Evolutionary conservation across 2,888 invertebrate species (phyloP).

Genomic region (Scaeva pyrastri): DNA sequence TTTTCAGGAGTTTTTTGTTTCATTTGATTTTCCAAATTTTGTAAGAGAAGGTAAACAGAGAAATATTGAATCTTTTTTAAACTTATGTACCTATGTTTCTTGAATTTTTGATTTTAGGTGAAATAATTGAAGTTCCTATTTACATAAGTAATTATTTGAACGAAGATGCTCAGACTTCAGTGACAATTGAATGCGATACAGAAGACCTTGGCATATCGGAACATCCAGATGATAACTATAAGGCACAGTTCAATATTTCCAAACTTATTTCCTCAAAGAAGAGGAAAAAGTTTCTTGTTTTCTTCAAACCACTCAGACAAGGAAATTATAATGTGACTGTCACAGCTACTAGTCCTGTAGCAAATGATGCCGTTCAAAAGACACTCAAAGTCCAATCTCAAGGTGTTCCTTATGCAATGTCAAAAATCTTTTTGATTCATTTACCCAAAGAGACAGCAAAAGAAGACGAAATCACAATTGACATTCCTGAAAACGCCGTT

Average conservation of each 20-base stretch:
- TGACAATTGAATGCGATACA: conserved; percentile 87
- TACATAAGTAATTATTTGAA: conserved; percentile 90
- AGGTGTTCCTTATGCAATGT: conserved; percentile 88
- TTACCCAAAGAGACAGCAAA: conserved; percentile 85
- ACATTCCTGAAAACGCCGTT: conserved; percentile 85
- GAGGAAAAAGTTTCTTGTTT: conserved; percentile 85
- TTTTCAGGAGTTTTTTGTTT: conserved; percentile 90
- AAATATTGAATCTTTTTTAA: not conserved
- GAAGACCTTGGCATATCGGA: conserved; percentile 81
- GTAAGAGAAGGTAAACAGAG: conserved; percentile 88
- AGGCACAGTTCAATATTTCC: not conserved
- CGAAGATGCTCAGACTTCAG: conserved; percentile 86
- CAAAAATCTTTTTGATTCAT: conserved; percentile 88
- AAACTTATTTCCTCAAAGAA: conserved; percentile 28
- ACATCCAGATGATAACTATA: not conserved
- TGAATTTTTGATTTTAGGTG: conserved; percentile 79
- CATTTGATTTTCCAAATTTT: conserved; percentile 90
- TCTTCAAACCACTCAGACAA: conserved; percentile 88
- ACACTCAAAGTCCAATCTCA: conserved; percentile 88
- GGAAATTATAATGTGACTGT: conserved; percentile 89
- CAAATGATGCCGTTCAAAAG: conserved; percentile 87
- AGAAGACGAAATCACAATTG: conserved; percentile 84
- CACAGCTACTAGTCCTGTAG: conserved; percentile 85
- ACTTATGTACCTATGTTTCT: not conserved
- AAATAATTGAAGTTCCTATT: conserved; percentile 89